Percentiles rank a stretch among this genome's conserved stretches.
Conservation (phyloP, 2,797 vertebrate genomes). For the Megaceryle alcyon region DNA sequence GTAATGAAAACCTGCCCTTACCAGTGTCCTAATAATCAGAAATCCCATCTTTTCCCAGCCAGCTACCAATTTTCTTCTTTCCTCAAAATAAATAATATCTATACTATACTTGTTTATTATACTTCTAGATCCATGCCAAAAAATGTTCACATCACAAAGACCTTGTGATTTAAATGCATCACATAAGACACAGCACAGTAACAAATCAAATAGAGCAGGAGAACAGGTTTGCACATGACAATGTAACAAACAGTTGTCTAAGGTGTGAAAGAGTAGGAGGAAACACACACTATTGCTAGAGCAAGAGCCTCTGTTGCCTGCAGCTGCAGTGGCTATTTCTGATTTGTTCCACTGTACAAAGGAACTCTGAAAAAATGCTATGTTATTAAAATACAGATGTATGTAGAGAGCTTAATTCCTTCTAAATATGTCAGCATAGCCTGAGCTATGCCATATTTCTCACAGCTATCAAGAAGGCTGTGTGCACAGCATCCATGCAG, state of each 20-base stretch:
- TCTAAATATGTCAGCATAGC: neutral
- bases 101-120: neutral
- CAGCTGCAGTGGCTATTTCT: slow-evolving; percentile 17
- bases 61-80: neutral
- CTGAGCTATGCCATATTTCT: neutral
- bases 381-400: slow-evolving; percentile 28
- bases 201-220: neutral
- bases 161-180: neutral
- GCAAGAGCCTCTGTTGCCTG: neutral
- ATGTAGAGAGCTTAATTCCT: neutral
- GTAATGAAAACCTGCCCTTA: neutral
- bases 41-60: neutral
- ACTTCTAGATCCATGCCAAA: neutral
- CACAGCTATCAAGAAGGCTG: neutral
- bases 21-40: neutral
- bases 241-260: neutral
- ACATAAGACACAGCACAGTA: neutral
- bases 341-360: slow-evolving; percentile 33
- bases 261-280: neutral
- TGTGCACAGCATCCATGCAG: neutral
- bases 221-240: neutral
- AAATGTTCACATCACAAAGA: neutral
- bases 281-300: neutral
- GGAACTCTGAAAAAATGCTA: neutral
- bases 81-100: neutral